Base-by-base conservation (phyloP, 2,797 vertebrate genomes). In the Mionectes olivaceus region DNA sequence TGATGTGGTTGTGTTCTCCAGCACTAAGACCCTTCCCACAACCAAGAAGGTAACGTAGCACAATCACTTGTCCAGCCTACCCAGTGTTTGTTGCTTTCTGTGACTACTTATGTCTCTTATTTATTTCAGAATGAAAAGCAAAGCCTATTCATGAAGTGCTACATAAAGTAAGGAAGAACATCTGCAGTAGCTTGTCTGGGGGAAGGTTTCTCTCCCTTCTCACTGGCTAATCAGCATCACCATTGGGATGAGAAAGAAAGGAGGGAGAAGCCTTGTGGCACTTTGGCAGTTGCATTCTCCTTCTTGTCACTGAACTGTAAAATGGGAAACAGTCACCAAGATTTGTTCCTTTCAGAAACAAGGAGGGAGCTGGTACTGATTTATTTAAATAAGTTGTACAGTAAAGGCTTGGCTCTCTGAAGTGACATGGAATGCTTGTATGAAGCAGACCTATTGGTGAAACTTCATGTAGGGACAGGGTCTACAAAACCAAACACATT, bases 361-460 rank as follows among this genome's bases (percentile, higher is more conserved):
- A 85, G 33, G 68, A 83, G 47, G 37, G 41, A 95, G 87, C 81
- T 96, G 96, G 84, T 95, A 88, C 46, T 35, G 83, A 83, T 96
- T 94, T 96, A 88, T 91, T 94, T 90, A 57, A 5, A 3, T 53
- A 86, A 78, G 53, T 60, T 84, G 57, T 76, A 64, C 52, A 70
- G 85, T 59, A 92, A 95, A 94, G 59, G 5, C 24, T 97, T 68
- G 56, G 37, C 56, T 84, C 71, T 88, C 94, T 82, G 60, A 93
- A 95, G 79, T 87, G 84, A 93, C 90, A 93, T 83, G 52, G 75
- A 80, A 93, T 91, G 87, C 56, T 94, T 67, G 28, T 63, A 83
- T 84, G 85, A 96, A 76, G 74, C 44, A 97, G 90, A 96, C 82
- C 68, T 93, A 87, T 30, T 90, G 65, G 71, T 82, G 85, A 96